Evolutionary conservation across 2,797 vertebrate species (phyloP).

Genomic region (Florisuga fusca): DNA sequence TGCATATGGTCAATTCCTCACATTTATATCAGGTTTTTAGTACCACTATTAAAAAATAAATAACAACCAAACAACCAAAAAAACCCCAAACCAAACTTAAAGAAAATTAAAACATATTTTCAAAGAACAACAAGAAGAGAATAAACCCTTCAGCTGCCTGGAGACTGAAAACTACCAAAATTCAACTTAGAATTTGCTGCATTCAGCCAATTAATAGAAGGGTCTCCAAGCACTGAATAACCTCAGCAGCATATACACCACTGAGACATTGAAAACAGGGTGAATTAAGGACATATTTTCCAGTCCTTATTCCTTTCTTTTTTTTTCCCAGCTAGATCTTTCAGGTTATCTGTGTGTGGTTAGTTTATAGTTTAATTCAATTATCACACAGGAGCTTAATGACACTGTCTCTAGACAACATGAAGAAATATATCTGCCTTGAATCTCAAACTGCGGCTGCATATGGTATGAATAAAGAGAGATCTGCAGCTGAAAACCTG

Average conservation of each 20-base stretch:
- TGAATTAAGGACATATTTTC: constrained; percentile 68
- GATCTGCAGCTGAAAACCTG: constrained; percentile 82
- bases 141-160: constrained; percentile 8
- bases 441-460: constrained; percentile 80
- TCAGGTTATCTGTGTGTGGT: constrained; percentile 72
- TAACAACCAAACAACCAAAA: neutral
- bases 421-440: constrained; percentile 76
- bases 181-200: constrained; percentile 23
- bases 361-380: constrained; percentile 76
- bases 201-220: constrained; percentile 42
- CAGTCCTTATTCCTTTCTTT: constrained; percentile 23
- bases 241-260: constrained; percentile 31
- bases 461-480: constrained; percentile 85
- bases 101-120: constrained; percentile 8
- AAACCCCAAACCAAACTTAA: neutral
- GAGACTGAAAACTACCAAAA: constrained; percentile 39
- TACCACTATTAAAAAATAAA: neutral
- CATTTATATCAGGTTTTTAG: neutral
- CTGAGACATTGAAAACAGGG: constrained; percentile 6
- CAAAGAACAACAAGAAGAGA: neutral
- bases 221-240: constrained; percentile 24
- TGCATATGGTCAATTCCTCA: neutral
- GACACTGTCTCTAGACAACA: constrained; percentile 78
- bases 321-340: neutral
- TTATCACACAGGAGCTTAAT: constrained; percentile 78